Base-by-base conservation (phyloP, 2,888 invertebrate species). In the Teleiodes luculella region DNA sequence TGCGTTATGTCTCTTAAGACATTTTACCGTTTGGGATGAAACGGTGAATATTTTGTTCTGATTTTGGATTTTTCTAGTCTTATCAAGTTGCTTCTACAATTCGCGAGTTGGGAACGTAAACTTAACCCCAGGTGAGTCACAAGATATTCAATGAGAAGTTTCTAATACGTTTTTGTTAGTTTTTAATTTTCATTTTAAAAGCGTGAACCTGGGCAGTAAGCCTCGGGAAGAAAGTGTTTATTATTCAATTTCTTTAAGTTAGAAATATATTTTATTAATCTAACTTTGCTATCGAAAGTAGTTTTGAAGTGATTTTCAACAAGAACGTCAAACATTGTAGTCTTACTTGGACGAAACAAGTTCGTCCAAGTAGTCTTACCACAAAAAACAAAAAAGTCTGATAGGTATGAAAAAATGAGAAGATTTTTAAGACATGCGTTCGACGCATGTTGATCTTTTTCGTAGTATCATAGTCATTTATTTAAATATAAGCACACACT, bases 31-130 rank as follows among this genome's bases (percentile, higher is more conserved):
- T 7, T 18, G 16, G 31, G 31, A 10, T 14, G 8, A 1, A 20
- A 33, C 1, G 31, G 47, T 47, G 33, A 33, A 13, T 43, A 20
- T 28, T 3, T n/a, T 28, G n/a, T 43, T 47, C 3, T 16, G 10
- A 37, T 39, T 30, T 49, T 8, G 14, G 48, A 45, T 55, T 57
- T 63, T 59, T 53, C 45, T 39, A 63, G 67, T 70, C 75, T 83
- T 84, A 83, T 84, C 83, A 77, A 72, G 78, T 79, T 74, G 75
- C 77, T 72, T 70, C 71, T 74, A 76, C 76, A 66, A 77, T 81
- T 81, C 76, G 76, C 76, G 66, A 77, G 80, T 81, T 76, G 76
- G 79, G 58, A 67, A 65, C 70, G 73, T 72, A 75, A 78, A 78
- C 24, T 13, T 13, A 74, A 74, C 72, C 33, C n/a, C 63, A 69